Evolutionary conservation across 2,797 vertebrate genomes (phyloP).

Genomic region (Sebastes alutus): DNA sequence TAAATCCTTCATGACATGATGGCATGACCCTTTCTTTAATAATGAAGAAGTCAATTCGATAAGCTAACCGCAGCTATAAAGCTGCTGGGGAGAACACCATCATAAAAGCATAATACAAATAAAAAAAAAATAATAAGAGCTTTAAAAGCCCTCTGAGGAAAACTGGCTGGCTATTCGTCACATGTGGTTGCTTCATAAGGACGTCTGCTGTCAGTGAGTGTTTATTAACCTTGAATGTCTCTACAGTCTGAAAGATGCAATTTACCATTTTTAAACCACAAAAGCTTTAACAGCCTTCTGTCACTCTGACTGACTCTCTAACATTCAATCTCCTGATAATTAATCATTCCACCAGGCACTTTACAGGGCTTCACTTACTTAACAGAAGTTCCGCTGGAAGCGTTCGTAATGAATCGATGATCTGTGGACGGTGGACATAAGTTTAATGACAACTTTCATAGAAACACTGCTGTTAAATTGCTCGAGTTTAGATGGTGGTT

Average conservation of each 20-base stretch:
- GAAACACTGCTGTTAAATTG: not conserved
- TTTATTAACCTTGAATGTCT: conserved; percentile 15
- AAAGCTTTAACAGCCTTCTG: not conserved
- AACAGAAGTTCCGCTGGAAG: not conserved
- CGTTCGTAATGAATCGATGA: not conserved
- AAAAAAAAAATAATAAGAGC: not conserved
- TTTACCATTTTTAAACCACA: conserved; percentile 6
- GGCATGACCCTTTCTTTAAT: not conserved
- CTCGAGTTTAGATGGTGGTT: not conserved
- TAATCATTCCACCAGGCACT: not conserved
- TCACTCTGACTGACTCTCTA: not conserved
- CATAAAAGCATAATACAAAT: not conserved
- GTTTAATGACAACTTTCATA: not conserved
- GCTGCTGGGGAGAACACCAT: not conserved
- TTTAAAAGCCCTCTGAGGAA: not conserved
- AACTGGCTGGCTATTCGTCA: not conserved
- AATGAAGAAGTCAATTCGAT: not conserved
- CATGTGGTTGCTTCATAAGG: not conserved
- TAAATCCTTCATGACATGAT: not conserved
- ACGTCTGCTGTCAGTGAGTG: not conserved
- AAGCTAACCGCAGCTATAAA: not conserved
- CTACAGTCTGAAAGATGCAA: not conserved
- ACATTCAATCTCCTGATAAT: not conserved
- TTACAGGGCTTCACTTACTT: not conserved
- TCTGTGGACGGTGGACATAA: not conserved